Conservation (phyloP, 2,113 vertebrate species). For the Gallinago paraguaiae region DNA sequence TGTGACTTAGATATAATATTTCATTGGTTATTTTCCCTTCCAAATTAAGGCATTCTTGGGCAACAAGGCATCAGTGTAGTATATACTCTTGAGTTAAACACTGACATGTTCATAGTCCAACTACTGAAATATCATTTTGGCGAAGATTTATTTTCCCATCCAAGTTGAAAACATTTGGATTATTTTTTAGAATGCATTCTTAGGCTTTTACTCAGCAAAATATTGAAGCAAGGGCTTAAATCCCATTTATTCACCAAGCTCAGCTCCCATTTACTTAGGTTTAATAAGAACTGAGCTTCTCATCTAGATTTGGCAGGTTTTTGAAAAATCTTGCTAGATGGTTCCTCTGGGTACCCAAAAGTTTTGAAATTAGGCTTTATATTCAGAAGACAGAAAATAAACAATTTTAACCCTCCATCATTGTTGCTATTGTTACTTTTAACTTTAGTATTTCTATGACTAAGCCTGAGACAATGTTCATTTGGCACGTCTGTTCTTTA, state of each 20-base stretch:
- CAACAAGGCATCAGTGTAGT: slow-evolving; percentile 9
- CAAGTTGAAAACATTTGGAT: not conserved
- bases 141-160: slow-evolving; percentile 9
- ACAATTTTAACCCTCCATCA: not conserved
- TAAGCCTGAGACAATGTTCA: not conserved
- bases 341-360: not conserved
- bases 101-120: not conserved
- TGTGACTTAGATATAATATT: not conserved
- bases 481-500: not conserved
- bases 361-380: not conserved
- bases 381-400: not conserved
- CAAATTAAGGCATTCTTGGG: slow-evolving; percentile 15
- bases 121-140: slow-evolving; percentile 20
- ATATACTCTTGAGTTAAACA: not conserved
- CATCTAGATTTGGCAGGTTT: not conserved
- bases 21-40: slow-evolving; percentile 14
- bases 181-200: slow-evolving; percentile 19
- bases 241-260: not conserved
- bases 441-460: not conserved
- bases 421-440: not conserved
- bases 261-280: not conserved
- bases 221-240: slow-evolving; percentile 17
- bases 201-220: slow-evolving; percentile 10
- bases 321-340: not conserved
- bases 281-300: not conserved